A percentile compares a stretch with the other conserved stretches of the same genome.
phyloP scores from a whole-genome alignment of 2,113 vertebrate species.

The Neoarius graeffei region DNA sequence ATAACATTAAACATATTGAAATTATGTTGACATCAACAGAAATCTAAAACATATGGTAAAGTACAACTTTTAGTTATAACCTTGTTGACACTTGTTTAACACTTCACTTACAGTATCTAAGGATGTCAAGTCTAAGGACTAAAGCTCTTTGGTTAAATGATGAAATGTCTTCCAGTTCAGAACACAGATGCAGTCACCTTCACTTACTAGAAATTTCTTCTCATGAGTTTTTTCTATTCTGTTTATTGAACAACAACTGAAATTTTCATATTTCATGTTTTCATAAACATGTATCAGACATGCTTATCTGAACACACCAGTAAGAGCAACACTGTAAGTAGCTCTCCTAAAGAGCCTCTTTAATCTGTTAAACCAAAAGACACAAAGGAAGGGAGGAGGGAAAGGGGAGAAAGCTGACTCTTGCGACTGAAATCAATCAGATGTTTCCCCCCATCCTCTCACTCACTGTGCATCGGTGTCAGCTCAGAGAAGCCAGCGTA shows the following conservation, averaged over 20 bases:
- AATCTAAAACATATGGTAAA: neutral
- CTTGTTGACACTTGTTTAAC: neutral
- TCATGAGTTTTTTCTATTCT: neutral
- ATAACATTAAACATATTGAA: neutral
- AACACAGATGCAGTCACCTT: neutral
- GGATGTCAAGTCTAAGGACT: neutral
- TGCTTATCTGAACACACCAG: neutral
- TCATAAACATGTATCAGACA: neutral
- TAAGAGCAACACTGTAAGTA: neutral
- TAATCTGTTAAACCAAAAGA: neutral
- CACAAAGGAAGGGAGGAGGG: neutral
- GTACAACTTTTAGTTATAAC: neutral
- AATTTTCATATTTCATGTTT: neutral
- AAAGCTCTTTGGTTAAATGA: neutral
- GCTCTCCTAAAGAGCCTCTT: too few species aligned
- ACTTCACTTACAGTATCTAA: neutral
- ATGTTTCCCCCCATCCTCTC: conserved; percentile 42
- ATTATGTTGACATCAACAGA: neutral
- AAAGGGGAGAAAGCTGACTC: conserved; percentile 49
- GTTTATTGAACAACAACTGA: neutral
- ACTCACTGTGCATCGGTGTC: conserved; percentile 51
- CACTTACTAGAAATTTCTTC: neutral
- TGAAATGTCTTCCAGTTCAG: neutral
- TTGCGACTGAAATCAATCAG: conserved; percentile 56
- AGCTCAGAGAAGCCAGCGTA: conserved; percentile 35